A percentile compares a stretch with the other conserved stretches of the same genome.
Evolutionary conservation across 2,888 invertebrate species (phyloP).

Genomic region (Megamerina dolium): DNA sequence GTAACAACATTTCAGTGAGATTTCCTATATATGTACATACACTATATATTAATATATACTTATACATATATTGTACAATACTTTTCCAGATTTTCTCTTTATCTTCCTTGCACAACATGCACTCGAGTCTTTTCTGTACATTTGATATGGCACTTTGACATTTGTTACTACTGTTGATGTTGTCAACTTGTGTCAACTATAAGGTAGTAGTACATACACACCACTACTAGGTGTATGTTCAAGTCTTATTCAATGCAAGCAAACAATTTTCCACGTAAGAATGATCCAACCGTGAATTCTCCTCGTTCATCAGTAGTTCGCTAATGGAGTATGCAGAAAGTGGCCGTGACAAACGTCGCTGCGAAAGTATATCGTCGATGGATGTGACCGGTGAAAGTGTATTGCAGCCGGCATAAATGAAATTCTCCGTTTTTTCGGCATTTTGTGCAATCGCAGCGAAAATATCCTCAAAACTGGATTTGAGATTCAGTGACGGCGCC

Average conservation of each 20-base stretch:
- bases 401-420: constrained; percentile 24
- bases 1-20: too few species aligned
- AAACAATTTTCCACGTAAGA: constrained; percentile 32
- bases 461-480: constrained; percentile 43
- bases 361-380: constrained; percentile 46
- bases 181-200: too few species aligned
- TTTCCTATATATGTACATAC: too few species aligned
- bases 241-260: constrained; percentile 23
- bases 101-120: too few species aligned
- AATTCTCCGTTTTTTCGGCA: constrained; percentile 29
- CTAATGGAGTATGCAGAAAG: constrained; percentile 48
- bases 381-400: constrained; percentile 40
- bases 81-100: too few species aligned
- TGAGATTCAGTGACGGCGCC: constrained; percentile 34
- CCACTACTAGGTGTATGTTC: too few species aligned
- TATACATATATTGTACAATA: too few species aligned
- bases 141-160: too few species aligned
- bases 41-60: too few species aligned
- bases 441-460: constrained; percentile 43
- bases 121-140: too few species aligned
- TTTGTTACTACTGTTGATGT: too few species aligned
- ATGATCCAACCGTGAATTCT: constrained; percentile 25
- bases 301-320: constrained; percentile 44
- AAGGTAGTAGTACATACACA: too few species aligned
- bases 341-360: constrained; percentile 43